Evolutionary conservation across 2,888 invertebrate genomes (phyloP), one percentile per base, ranked within the genome.

Genomic region (Dione vanillae): DNA sequence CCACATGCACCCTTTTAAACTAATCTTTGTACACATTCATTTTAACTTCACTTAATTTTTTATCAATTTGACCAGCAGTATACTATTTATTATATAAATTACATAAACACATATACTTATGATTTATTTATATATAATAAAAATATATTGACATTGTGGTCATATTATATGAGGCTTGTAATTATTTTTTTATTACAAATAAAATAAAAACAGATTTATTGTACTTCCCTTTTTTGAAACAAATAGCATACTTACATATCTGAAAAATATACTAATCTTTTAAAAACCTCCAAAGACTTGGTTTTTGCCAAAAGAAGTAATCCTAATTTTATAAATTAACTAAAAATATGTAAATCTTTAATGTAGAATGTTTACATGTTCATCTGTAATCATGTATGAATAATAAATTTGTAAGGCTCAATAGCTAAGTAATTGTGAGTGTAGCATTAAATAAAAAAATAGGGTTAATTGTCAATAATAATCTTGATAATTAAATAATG

Each of bases 381-480:
- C 37, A 27, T 27, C 35, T 67, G 37, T 61, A 67, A 52, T 43
- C 27, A 19, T 67, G 51, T 64, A 59, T 51, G 27, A 62, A 61
- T 19, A 61, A 43, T 40, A 16, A 12, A 37, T 20, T 52, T 52
- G 16, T 64, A 64, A 64, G 64, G 68, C 68, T 69, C 68, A 69
- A 69, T 62, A 64, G 54, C 41, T 68, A 61, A 68, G 62, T 64
- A 67, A 61, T 67, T 59, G 54, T 62, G 62, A 54, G 64, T 62
- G 52, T 62, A 54, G 45, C 19, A 51, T 45, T 69, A 40, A 64
- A 49, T 45, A 41, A 45, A 61, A 43, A 20, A 61, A 45, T 14
- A 40, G 43, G 40, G 47, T 14, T 14, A 20, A 64, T 51, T 51
- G 64, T 64, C 64, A 51, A 51, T 49, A 40, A 51, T 64, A 49